phyloP scores from a whole-genome alignment of 2,888 invertebrate genomes.

The Aspidiotus rigidus region DNA sequence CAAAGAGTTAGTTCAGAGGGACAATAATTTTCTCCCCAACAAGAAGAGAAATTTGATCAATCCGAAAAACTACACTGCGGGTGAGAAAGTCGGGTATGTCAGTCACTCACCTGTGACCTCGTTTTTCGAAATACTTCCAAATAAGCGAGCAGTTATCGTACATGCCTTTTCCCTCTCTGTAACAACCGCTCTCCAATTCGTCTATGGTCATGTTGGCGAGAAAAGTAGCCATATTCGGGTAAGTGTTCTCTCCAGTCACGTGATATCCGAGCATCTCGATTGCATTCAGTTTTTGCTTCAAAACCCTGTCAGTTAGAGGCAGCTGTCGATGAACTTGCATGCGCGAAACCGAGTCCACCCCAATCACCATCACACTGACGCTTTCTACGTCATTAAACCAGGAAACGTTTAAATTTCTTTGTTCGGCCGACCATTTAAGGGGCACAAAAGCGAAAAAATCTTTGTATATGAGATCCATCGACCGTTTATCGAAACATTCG shows the following conservation, averaged over 20 bases:
- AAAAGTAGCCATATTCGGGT: background rate
- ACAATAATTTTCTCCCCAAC: no score
- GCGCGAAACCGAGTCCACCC: background rate
- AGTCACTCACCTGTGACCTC: background rate
- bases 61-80: no score
- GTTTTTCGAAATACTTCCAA: background rate
- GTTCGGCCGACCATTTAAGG: background rate
- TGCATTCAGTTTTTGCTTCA: background rate
- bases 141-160: background rate
- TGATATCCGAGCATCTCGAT: background rate
- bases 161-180: background rate
- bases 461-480: background rate
- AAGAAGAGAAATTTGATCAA: no score
- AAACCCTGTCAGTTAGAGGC: background rate
- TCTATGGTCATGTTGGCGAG: background rate
- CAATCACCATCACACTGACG: background rate
- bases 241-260: background rate
- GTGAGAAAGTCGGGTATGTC: no score
- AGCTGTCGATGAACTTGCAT: background rate
- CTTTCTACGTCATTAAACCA: background rate
- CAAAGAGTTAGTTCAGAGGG: no score
- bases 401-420: background rate
- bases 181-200: background rate
- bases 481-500: background rate
- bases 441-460: background rate